Percentiles rank a stretch among this genome's conserved stretches.
Conservation (phyloP, 2,797 vertebrate genomes). For the Sebastiscus tertius region DNA sequence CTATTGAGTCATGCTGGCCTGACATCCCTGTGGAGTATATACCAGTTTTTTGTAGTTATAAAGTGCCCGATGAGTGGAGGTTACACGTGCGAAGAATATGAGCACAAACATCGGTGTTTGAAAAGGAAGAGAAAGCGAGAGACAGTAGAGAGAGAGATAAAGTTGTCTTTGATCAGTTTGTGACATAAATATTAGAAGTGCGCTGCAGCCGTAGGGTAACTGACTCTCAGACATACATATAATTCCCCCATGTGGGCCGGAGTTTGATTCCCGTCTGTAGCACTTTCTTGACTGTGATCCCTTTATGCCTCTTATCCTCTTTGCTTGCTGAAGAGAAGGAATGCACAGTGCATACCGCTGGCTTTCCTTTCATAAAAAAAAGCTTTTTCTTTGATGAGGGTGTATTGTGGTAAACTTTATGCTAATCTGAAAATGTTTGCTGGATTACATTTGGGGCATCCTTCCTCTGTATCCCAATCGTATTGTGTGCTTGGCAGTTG, state of each 20-base stretch:
- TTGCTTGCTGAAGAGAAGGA: conserved; percentile 32
- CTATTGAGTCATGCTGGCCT: background rate
- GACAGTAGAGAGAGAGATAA: conserved; percentile 5
- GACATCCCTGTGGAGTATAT: background rate
- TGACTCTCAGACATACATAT: conserved; percentile 52
- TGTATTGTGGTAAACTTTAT: conserved; percentile 64
- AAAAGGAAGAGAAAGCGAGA: background rate
- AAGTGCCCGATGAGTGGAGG: background rate
- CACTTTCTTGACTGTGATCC: conserved; percentile 60
- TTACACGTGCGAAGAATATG: conserved; percentile 16
- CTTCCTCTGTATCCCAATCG: conserved; percentile 26
- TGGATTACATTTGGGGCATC: conserved; percentile 47
- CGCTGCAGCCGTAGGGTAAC: conserved; percentile 46
- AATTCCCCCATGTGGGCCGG: conserved; percentile 52
- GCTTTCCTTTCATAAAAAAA: conserved; percentile 34
- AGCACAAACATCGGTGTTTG: background rate
- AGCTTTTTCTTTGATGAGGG: conserved; percentile 46
- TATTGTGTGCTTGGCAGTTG: conserved; percentile 24
- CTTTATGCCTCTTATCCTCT: conserved; percentile 62
- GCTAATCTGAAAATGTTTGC: conserved; percentile 64
- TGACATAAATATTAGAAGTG: conserved; percentile 65
- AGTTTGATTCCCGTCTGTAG: conserved; percentile 64
- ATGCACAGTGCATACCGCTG: conserved; percentile 30
- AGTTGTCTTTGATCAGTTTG: conserved; percentile 59
- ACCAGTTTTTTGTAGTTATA: conserved; percentile 1